Conservation (phyloP, 1,140 invertebrate species). For the Zaprionus taronus region DNA sequence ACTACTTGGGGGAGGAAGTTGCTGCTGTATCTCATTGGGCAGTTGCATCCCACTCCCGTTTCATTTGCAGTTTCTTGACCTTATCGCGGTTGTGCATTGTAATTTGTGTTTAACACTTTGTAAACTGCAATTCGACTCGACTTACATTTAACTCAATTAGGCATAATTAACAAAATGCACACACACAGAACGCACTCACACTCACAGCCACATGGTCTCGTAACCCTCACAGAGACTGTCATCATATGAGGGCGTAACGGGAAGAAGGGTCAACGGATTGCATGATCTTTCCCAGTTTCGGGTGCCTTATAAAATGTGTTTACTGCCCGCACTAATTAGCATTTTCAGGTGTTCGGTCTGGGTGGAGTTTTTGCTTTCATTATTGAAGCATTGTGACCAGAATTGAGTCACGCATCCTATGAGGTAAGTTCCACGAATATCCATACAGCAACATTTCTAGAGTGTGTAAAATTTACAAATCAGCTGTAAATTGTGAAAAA, state of each 20-base stretch:
- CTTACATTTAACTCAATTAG: slow-evolving; percentile 67
- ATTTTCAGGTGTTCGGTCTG: slow-evolving; percentile 31
- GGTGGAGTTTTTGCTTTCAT: neutral
- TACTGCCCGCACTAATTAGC: slow-evolving; percentile 30
- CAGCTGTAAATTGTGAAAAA: neutral
- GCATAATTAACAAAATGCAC: slow-evolving; percentile 60
- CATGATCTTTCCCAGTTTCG: slow-evolving; percentile 37
- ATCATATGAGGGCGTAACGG: slow-evolving; percentile 8
- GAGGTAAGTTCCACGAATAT: slow-evolving; percentile 17
- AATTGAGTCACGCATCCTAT: slow-evolving; percentile 27
- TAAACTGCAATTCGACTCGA: slow-evolving; percentile 55
- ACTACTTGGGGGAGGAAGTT: slow-evolving; percentile 27
- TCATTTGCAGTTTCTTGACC: slow-evolving; percentile 65
- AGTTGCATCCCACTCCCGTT: slow-evolving; percentile 18
- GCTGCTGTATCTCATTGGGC: neutral
- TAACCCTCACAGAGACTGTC: neutral
- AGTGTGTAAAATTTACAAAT: slow-evolving; percentile 21
- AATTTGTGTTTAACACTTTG: slow-evolving; percentile 66
- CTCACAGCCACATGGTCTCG: neutral
- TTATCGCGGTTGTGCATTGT: slow-evolving; percentile 31
- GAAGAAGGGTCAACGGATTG: slow-evolving; percentile 27
- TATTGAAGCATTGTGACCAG: slow-evolving; percentile 3
- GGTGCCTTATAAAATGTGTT: slow-evolving; percentile 7
- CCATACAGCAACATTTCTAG: neutral
- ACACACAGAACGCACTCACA: slow-evolving; percentile 21